Conservation (phyloP, 2,888 invertebrate species). For the Ophonus ardosiacus region DNA sequence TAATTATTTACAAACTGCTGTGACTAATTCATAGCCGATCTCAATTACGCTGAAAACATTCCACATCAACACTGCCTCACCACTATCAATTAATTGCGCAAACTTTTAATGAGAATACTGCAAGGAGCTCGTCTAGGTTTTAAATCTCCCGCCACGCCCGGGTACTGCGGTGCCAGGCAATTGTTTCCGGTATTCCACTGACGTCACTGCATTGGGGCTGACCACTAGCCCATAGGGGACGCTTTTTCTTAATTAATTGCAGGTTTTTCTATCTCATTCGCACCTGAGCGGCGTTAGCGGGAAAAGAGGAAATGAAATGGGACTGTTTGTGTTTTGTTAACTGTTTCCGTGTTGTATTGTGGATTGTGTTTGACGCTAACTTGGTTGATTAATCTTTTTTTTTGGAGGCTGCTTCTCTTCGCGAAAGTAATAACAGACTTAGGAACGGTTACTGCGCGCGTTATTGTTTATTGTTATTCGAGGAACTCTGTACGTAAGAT, state of each 20-base stretch:
- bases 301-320: constrained; percentile 19
- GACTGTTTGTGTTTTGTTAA: constrained; percentile 49
- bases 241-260: constrained; percentile 59
- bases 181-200: constrained; percentile 29
- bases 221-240: constrained; percentile 34
- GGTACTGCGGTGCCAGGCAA: background rate
- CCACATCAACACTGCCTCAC: constrained; percentile 5
- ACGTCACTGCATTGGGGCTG: background rate
- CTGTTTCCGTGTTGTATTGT: constrained; percentile 35
- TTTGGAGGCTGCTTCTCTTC: background rate
- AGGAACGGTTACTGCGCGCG: background rate
- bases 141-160: constrained; percentile 8
- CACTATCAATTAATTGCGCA: constrained; percentile 45
- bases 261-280: constrained; percentile 47
- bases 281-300: constrained; percentile 26
- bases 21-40: background rate
- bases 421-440: background rate
- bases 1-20: constrained; percentile 10
- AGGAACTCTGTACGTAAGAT: background rate
- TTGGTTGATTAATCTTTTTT: constrained; percentile 47
- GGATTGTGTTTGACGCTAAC: constrained; percentile 31
- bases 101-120: constrained; percentile 46
- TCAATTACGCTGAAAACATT: background rate
- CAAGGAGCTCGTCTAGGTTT: background rate
- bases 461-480: constrained; percentile 14